Evolutionary conservation across 2,113 vertebrate species (phyloP).

Genomic region (Tricholaema leucomelas): DNA sequence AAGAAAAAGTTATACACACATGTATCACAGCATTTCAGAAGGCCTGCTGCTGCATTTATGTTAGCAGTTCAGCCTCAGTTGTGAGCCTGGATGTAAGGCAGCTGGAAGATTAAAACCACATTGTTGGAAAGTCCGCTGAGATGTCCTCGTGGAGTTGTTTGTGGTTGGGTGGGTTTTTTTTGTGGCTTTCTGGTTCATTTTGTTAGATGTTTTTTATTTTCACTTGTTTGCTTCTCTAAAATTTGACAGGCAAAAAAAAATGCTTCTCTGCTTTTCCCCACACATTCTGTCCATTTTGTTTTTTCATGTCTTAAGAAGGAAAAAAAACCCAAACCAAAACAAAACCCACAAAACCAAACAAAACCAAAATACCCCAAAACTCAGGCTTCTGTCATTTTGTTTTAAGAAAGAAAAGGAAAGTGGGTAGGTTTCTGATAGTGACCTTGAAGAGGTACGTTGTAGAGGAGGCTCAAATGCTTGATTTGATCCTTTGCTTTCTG

Average conservation of each 20-base stretch:
- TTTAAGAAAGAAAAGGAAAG: constrained; percentile 11
- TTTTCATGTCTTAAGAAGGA: constrained; percentile 18
- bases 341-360: too few relatives aligned
- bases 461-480: constrained; percentile 45
- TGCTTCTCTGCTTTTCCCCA: constrained; percentile 22
- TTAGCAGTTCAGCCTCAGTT: constrained; percentile 69
- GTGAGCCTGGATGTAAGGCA: constrained; percentile 79
- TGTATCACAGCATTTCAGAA: constrained; percentile 74
- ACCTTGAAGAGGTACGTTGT: constrained; percentile 44
- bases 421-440: constrained; percentile 34
- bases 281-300: constrained; percentile 36
- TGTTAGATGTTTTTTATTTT: neutral
- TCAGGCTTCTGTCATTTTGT: neutral
- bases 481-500: neutral
- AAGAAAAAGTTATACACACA: constrained; percentile 48
- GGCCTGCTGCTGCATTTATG: constrained; percentile 54
- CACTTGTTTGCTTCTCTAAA: constrained; percentile 30
- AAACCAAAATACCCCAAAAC: too few relatives aligned
- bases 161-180: constrained; percentile 29
- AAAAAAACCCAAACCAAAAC: neutral
- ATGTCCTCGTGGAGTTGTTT: constrained; percentile 20
- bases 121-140: constrained; percentile 60
- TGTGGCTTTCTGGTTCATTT: too few relatives aligned
- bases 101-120: constrained; percentile 75
- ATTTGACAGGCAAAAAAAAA: constrained; percentile 68